These are phyloP conservation scores for Ranitomeya variabilis DNA, from an alignment of 2,113 vertebrate species.

Conservation along the genomic window DNA sequence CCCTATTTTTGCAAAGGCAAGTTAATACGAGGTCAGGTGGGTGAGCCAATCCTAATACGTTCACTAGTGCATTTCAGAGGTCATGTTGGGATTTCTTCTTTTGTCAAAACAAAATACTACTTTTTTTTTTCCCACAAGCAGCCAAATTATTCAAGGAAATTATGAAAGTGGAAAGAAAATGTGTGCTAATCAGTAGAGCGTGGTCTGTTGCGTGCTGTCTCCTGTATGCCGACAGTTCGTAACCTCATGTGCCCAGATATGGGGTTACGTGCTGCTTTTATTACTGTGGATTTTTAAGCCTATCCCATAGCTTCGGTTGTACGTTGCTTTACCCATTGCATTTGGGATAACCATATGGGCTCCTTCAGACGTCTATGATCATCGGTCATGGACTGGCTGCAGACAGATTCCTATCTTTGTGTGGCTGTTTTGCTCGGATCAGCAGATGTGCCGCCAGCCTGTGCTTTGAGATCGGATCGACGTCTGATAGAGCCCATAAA, in stretches of 20 bases:
- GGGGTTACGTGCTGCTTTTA: not conserved
- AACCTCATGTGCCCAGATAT: not conserved
- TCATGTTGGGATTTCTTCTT: constrained; percentile 2
- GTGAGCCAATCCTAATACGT: not conserved
- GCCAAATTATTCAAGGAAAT: not conserved
- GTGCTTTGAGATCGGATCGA: too few species aligned
- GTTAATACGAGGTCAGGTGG: constrained; percentile 31
- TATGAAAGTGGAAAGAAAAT: not conserved
- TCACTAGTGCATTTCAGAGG: not conserved
- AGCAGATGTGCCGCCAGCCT: too few species aligned
- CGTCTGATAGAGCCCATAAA: too few species aligned
- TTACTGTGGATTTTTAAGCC: too few species aligned
- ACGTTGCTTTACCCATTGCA: too few species aligned
- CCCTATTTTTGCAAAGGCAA: constrained; percentile 15
- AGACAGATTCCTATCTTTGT: too few species aligned
- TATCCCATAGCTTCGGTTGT: too few species aligned
- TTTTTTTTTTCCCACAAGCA: not conserved
- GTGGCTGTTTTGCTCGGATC: too few species aligned
- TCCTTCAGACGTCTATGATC: too few species aligned
- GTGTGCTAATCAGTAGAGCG: not conserved
- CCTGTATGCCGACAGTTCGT: not conserved
- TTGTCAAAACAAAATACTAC: not conserved
- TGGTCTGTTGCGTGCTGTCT: not conserved
- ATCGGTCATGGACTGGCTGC: too few species aligned
- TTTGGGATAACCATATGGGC: too few species aligned